Base-by-base conservation (phyloP, 2,113 vertebrate species). In the Podarcis muralis region DNA sequence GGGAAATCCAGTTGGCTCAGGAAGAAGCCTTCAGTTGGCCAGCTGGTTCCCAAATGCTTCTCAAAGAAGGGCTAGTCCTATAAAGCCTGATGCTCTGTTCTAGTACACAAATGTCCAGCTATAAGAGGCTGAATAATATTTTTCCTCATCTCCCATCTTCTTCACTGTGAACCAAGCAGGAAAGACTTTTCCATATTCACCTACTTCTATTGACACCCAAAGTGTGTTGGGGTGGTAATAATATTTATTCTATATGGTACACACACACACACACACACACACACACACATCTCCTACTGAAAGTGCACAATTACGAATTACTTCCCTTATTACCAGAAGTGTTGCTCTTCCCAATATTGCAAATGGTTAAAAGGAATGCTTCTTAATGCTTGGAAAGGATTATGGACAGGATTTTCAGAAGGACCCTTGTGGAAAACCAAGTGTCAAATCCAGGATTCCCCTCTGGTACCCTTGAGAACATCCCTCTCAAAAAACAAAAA, bases 1-100 rank as follows among this genome's bases (percentile, higher is more conserved):
- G 90, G 93, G 93, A 94, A 94, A 90, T 86, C 89, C 89, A 92
- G 62, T 22, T 79, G 89, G 84, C 87, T 88, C 91, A 90, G 88
- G 2, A 32, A 95, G 90, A 95, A 93, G 79, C 83, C 91, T 93
- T 89, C 88, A 94, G 87, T 90, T 90, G 84, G 86, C 87, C 83
- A 90, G 74, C 88, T 78, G 4, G 32, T 86, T 92, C 87, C 87
- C 88, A 84, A 77, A 77, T 89, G 87, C 90, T 90, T 91, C 90
- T 2, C 83, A 53, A 53, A 92, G 89, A 93, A 92, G 84, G 68
- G 79, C 88, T 86, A 90, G 88, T 89, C 82, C 86, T 77, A 86
- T 88, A 92, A 92, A 82, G 62, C 87, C 87, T 91, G 84, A 72
- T 92, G 85, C 87, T 93, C 93, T 94, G 91, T 69, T 90, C 86